These are phyloP conservation scores for Molossus alvarezi DNA, from an alignment of 2,797 vertebrate genomes.

Conservation along the genomic window DNA sequence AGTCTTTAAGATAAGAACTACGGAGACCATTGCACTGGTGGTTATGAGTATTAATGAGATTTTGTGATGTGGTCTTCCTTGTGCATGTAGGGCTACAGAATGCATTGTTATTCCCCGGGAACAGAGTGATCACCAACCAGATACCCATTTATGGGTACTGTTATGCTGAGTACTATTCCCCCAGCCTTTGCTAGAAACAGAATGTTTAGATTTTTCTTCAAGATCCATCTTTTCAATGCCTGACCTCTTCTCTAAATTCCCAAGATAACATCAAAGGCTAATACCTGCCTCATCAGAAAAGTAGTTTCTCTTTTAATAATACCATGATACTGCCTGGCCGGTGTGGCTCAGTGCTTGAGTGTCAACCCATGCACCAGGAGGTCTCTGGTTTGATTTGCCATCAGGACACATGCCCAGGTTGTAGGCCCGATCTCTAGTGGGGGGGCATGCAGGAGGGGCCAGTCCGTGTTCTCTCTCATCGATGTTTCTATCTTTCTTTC, in stretches of 20 bases:
- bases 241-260: neutral
- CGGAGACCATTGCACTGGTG: neutral
- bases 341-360: no score
- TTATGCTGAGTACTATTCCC: neutral
- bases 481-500: no score
- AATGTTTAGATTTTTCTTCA: slow-evolving; percentile 31
- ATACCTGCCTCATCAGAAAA: slow-evolving; percentile 16
- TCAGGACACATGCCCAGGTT: no score
- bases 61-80: slow-evolving; percentile 33
- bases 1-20: neutral
- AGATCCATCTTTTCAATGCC: slow-evolving; percentile 15
- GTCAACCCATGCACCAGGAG: no score
- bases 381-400: no score
- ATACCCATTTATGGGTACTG: no score
- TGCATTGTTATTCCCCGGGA: neutral
- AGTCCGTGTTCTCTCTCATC: no score
- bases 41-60: neutral
- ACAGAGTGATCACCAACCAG: neutral
- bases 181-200: neutral
- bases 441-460: no score
- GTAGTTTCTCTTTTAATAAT: slow-evolving; percentile 27
- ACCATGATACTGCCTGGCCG: no score
- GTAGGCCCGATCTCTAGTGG: no score
- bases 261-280: neutral
- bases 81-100: neutral